Base-by-base conservation (phyloP, 2,113 vertebrate genomes). In the Columba janthina region DNA sequence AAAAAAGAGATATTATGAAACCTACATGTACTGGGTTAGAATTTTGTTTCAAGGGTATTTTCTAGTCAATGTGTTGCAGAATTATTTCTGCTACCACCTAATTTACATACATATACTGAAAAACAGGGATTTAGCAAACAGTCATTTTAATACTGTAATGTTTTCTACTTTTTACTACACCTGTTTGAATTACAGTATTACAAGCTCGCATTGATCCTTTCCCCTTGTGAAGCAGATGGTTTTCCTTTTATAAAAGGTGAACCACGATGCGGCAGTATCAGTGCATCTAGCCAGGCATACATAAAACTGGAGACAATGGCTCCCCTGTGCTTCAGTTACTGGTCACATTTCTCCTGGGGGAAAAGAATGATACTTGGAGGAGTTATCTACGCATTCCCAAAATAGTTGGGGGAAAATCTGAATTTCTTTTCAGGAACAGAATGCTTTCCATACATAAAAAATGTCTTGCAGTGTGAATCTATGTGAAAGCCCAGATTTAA, bases 11-110 rank as follows among this genome's bases (percentile, higher is more conserved):
- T 83, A 83, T 90, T 71, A 74, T 22, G 12, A 78, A 83, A 65
- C 65, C 40, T 46, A 50, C 6, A 34, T 7, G 7, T 78, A 65
- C 76, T 91, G 72, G 16, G 18, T 86, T 81, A 93, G 79, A 75
- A 71, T 73, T 93, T 80, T 80, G 42, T 84, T 87, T 94, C 57
- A 74, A 88, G 72, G 48, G 25, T 92, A 36, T 57, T 84, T 93
- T 80, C 57, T 93, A 53, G 82, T 67, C 67, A 84, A 18, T 38
- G 28, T 46, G 58, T n/a, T 74, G 25, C 61, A 78, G 48, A 86
- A 81, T 64, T 75, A 44, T 69, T 91, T 95, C 57, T 96, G 69
- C 53, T 77, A 58, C 19, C 8, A 9, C 38, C 74, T 88, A 26
- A 85, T 71, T 90, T 90, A 57, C 48, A 67, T 62, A 46, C 12